phyloP scores from a whole-genome alignment of 2,888 invertebrate species.

The Atethmia centrago region DNA sequence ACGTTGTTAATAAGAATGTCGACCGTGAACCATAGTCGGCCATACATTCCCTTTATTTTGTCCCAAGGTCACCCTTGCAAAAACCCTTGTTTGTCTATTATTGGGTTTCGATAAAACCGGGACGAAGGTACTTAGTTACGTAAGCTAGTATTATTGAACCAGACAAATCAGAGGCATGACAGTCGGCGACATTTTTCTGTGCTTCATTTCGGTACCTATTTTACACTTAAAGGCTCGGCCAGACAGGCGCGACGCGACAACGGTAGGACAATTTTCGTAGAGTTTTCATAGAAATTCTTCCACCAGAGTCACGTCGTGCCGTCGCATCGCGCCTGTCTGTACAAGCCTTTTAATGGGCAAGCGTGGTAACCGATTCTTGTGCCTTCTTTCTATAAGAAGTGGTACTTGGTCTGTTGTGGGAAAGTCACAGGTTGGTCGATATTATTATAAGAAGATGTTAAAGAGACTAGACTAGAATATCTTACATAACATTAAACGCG shows the following conservation, averaged over 20 bases:
- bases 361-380: too few relatives aligned
- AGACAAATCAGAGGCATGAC: constrained; percentile 21
- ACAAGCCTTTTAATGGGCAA: too few relatives aligned
- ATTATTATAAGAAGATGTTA: too few relatives aligned
- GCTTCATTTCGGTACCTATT: not conserved
- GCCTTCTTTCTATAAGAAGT: too few relatives aligned
- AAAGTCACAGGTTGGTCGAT: too few relatives aligned
- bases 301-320: too few relatives aligned
- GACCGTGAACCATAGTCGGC: constrained; percentile 1
- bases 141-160: constrained; percentile 27
- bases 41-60: constrained; percentile 30
- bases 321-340: too few relatives aligned
- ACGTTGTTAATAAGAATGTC: not conserved
- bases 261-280: too few relatives aligned
- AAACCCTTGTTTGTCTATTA: constrained; percentile 43
- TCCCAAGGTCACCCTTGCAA: constrained; percentile 9
- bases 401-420: too few relatives aligned
- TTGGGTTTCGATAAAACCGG: constrained; percentile 53
- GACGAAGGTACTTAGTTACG: constrained; percentile 18
- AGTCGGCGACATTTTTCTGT: not conserved
- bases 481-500: not conserved
- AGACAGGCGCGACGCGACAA: too few relatives aligned
- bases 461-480: not conserved
- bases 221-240: too few relatives aligned
- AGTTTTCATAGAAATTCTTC: too few relatives aligned